Conservation (phyloP, 2,888 invertebrate genomes). For the Lithosia quadra region DNA sequence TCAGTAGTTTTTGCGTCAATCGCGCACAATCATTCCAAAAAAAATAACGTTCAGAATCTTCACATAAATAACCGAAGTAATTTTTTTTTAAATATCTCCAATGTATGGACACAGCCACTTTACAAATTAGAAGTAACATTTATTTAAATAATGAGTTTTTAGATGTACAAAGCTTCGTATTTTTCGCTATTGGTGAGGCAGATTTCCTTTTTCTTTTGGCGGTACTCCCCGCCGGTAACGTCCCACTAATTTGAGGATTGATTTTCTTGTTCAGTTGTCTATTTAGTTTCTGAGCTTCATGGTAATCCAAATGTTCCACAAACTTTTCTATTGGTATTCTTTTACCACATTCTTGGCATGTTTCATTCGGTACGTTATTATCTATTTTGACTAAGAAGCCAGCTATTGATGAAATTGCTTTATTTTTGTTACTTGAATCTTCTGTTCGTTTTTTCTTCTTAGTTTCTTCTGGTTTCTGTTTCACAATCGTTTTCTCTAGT, state of each 20-base stretch:
- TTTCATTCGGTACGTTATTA: slow-evolving; percentile 70
- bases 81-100: too few relatives aligned
- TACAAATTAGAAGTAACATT: background rate
- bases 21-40: too few relatives aligned
- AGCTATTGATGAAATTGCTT: slow-evolving; percentile 63
- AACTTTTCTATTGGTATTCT: slow-evolving; percentile 88
- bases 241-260: slow-evolving; percentile 43
- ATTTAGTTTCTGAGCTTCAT: slow-evolving; percentile 93
- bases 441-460: slow-evolving; percentile 49
- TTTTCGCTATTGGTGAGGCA: slow-evolving; percentile 70
- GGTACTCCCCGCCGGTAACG: too few relatives aligned
- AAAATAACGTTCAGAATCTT: too few relatives aligned
- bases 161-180: slow-evolving; percentile 75
- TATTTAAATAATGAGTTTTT: slow-evolving; percentile 78
- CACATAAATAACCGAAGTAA: too few relatives aligned
- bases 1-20: too few relatives aligned
- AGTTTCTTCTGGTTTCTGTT: slow-evolving; percentile 37
- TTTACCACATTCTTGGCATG: slow-evolving; percentile 91
- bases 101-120: too few relatives aligned
- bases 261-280: slow-evolving; percentile 87
- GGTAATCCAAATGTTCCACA: slow-evolving; percentile 93
- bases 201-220: slow-evolving; percentile 76
- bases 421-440: slow-evolving; percentile 54
- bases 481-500: slow-evolving; percentile 50
- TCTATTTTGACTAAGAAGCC: slow-evolving; percentile 83